These are phyloP conservation scores for Labia minor DNA, from an alignment of 2,888 invertebrate species.

Conservation along the genomic window DNA sequence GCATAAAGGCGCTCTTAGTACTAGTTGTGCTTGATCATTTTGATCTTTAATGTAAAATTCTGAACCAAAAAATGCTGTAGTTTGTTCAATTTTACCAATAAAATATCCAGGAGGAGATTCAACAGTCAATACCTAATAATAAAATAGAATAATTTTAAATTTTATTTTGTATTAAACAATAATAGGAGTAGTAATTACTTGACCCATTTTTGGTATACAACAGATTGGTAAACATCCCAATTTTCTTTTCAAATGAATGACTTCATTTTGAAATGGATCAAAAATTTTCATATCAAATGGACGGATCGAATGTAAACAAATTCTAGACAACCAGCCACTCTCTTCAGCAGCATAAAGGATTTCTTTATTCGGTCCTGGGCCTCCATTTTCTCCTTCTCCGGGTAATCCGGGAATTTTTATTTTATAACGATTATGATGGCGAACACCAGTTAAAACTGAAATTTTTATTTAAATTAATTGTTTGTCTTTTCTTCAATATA, in stretches of 20 bases:
- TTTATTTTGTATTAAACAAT: too few relatives aligned
- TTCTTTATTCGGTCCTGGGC: slow-evolving; percentile 26
- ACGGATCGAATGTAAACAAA: slow-evolving; percentile 38
- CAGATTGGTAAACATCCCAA: slow-evolving; percentile 38
- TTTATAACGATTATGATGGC: not conserved
- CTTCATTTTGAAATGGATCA: slow-evolving; percentile 38
- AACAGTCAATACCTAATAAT: not conserved
- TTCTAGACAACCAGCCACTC: slow-evolving; percentile 40
- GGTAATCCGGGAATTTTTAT: not conserved
- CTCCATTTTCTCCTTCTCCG: not conserved
- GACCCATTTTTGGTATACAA: slow-evolving; percentile 26
- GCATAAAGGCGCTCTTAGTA: not conserved
- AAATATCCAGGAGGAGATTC: slow-evolving; percentile 55
- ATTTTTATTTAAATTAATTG: not conserved
- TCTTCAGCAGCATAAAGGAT: slow-evolving; percentile 35
- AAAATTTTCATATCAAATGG: slow-evolving; percentile 41
- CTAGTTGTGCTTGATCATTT: not conserved
- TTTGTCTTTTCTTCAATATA: too few relatives aligned
- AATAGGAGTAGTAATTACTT: not conserved
- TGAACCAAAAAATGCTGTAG: not conserved
- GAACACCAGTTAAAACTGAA: not conserved
- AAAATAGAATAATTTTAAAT: not conserved
- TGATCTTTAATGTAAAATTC: not conserved
- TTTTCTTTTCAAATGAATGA: slow-evolving; percentile 40
- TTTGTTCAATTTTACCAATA: slow-evolving; percentile 59